Base-by-base conservation (phyloP, 2,888 invertebrate genomes). In the Ormyrus nitidulus region DNA sequence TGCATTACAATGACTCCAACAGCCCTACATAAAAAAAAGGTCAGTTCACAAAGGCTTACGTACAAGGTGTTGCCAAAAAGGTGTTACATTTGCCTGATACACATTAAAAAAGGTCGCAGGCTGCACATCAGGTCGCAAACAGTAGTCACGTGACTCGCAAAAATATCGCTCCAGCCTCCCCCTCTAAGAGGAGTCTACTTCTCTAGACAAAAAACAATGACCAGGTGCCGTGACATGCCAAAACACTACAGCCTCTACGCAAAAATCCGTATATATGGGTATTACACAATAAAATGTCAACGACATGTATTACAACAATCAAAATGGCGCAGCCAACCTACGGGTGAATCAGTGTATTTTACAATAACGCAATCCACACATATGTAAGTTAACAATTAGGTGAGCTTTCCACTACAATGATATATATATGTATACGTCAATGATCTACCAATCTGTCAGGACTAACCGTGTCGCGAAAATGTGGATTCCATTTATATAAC, bases 391-490 rank as follows among this genome's bases (percentile, higher is more conserved):
- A 34, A 72, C 44, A 73, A 62, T 10, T 6, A 61, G 49, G 61
- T 19, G 13, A 51, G 62, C 51, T 10, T 5, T 8, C 46, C 11
- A 48, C 68, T 69, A 76, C 76, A 49, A 2, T 19, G 59, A 73
- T 9, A 49, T 64, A 56, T 66, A 70, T 49, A 59, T 13, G 13
- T 48, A 48, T n/a, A 46, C 19, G 44, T 11, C 59, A 66, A 6
- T 44, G 8, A 66, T 64, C 34, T 19, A 13, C 71, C 10, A 64
- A 59, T 51, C 8, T 46, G 53, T 48, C 34, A 48, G 51, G 61
- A 77, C 77, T 77, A 77, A 77, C 77, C 77, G 34, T 77, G 51
- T 72, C 71, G 72, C 68, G 19, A 61, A 34, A 61, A 53, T 65
- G 65, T 44, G 68, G 48, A 54, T 54, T 69, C 46, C 54, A 59